Base-by-base conservation (phyloP, 2,113 vertebrate genomes). In the Callionymus lyra region DNA sequence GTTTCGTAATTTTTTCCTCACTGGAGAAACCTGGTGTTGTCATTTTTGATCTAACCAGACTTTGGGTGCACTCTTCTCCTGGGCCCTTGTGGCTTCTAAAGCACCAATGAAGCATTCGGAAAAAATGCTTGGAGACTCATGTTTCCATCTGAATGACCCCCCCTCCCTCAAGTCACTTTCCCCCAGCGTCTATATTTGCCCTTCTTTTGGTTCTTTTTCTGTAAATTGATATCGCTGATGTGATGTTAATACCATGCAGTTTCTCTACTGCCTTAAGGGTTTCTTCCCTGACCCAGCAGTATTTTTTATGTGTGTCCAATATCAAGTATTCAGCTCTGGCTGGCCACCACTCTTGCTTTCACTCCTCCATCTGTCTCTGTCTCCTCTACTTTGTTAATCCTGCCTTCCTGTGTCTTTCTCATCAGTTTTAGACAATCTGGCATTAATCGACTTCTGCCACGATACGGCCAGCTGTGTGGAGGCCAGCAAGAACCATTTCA, bases 201-300 rank as follows among this genome's bases (percentile, higher is more conserved):
- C 31, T 50, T 21, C 44, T 38, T 32, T 56, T 38, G 42, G 38
- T 49, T 50, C 54, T 68, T 55, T 16, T 49, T 42, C 53, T 46
- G 67, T 68, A 68, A 74, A 62, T 45, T 65, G 65, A 80, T 72
- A 72, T 65, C 46, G 60, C 67, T 65, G 58, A 74, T 61, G 56
- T 63, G 57, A 71, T 53, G 50, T 44, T 64, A 57, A 67, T 59
- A 53, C 60, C 70, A 66, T 49, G 48, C 59, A 48, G 53, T 74
- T 61, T 61, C 34, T 45, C 44, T n/a, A 45, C 50, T 4, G 57
- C 53, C 66, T 61, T 56, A 65, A 47, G 60, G 65, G 39, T 38
- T 66, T 67, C 62, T 71, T 51, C 31, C 45, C 70, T 71, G 65
- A 61, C 55, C 60, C 36, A 59, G 65, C 71, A 63, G 17, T 63